Evolutionary conservation across 2,888 invertebrate genomes (phyloP), one percentile per base, ranked within the genome.

Genomic region (Pinctada fucata): DNA sequence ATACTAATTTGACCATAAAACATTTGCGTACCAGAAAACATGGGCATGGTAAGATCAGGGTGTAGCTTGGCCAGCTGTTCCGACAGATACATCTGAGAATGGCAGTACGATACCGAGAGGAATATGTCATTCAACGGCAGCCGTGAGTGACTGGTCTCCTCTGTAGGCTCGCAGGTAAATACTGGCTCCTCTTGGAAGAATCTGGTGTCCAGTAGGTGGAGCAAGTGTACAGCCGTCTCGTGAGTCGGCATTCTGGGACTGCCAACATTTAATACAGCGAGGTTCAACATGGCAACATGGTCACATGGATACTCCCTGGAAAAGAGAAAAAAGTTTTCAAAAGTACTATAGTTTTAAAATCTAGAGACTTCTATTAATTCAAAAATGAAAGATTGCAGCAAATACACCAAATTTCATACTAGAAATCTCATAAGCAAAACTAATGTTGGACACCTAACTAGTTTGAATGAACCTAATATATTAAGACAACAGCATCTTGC

Each of bases 1-100:
- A 31, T 31, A 31, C 31, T 31, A 31, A 31, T 31, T 31, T 31
- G 31, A 31, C 31, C 31, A 31, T 31, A 31, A 31, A 31, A 31
- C 31, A 31, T 31, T 31, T 31, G 31, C 58, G 93, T 93, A 98
- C 98, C 99, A 91, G 99, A 99, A 94, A 99, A 99, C 95, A 99
- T 98, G 0, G 99, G 98, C 98, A 99, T 99, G 49, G 99, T 99
- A 65, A 99, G 94, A 91, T 99, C 99, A 0, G 99, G 98, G 91
- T 99, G 98, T 48, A 98, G 94, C 86, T 97, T 96, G 0, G 99
- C 97, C 88, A 99, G 94, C 91, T 99, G 98, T 66, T 97, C 95
- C 0, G 98, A 98, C 52, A 99, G 94, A 91, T 96, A 97, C 88
- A 97, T 95, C 93, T 99, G 99, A 64, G 97, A 97, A 81, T 97